Conservation (phyloP, 2,888 invertebrate genomes). For the Griposia aprilina region DNA sequence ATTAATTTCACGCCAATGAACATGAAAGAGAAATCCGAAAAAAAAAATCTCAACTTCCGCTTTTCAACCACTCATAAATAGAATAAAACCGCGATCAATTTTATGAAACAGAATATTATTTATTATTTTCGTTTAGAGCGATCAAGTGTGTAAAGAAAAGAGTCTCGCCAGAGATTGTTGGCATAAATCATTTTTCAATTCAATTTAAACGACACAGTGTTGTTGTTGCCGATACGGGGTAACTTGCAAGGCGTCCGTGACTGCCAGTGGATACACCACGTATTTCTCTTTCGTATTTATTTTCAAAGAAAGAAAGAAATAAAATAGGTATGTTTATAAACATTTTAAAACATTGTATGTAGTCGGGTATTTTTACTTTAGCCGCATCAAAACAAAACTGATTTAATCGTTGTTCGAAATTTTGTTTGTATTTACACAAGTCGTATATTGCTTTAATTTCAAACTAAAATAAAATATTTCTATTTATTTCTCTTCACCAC, state of each 20-base stretch:
- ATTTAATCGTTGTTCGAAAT: slow-evolving; percentile 33
- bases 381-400: slow-evolving; percentile 36
- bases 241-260: slow-evolving; percentile 59
- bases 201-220: slow-evolving; percentile 88
- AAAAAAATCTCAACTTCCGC: slow-evolving; percentile 70
- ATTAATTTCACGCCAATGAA: slow-evolving; percentile 25
- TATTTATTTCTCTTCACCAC: slow-evolving; percentile 6
- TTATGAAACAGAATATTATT: slow-evolving; percentile 77
- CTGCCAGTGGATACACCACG: slow-evolving; percentile 71
- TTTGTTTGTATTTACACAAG: slow-evolving; percentile 17
- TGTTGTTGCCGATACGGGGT: slow-evolving; percentile 81
- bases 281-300: slow-evolving; percentile 60
- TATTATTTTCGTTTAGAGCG: slow-evolving; percentile 83
- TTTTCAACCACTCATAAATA: slow-evolving; percentile 72
- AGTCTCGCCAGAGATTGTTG: slow-evolving; percentile 85
- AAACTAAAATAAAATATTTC: not conserved
- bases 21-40: slow-evolving; percentile 1
- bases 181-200: slow-evolving; percentile 89
- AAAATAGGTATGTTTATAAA: not conserved
- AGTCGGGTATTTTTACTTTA: slow-evolving; percentile 8
- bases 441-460: slow-evolving; percentile 13
- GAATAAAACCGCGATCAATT: slow-evolving; percentile 76
- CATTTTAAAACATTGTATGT: not conserved
- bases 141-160: slow-evolving; percentile 84
- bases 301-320: slow-evolving; percentile 45